phyloP scores from a whole-genome alignment of 2,888 invertebrate species.

The Creontiades dilutus region DNA sequence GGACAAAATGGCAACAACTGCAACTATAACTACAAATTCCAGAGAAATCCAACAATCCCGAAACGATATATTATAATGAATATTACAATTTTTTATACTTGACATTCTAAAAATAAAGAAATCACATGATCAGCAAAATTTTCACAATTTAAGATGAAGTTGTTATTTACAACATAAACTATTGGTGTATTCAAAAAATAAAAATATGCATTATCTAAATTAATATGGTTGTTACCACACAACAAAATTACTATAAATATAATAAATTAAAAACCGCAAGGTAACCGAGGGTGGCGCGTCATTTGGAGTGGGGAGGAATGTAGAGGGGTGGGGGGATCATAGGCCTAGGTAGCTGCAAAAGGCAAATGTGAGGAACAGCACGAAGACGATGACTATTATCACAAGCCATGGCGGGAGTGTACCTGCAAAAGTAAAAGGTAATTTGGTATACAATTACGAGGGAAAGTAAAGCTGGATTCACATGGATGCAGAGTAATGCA shows the following conservation, averaged over 20 bases:
- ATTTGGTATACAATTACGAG: not conserved
- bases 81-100: not conserved
- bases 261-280: conserved; percentile 3
- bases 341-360: conserved; percentile 91
- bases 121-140: not conserved
- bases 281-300: not conserved
- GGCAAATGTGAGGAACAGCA: conserved; percentile 88
- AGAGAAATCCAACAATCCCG: conserved; percentile 8
- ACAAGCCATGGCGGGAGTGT: conserved; percentile 91
- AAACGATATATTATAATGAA: not conserved
- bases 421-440: conserved; percentile 81
- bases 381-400: conserved; percentile 86
- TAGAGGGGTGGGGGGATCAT: conserved; percentile 74
- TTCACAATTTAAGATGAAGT: not conserved
- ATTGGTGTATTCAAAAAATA: not conserved
- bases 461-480: no score
- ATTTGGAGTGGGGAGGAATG: not conserved
- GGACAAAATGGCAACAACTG: conserved; percentile 29
- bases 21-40: not conserved
- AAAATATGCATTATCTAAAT: not conserved
- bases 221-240: not conserved
- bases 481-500: no score
- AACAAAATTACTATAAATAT: not conserved
- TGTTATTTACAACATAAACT: conserved; percentile 11
- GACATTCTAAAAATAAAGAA: not conserved